Base-by-base conservation (phyloP, 2,113 vertebrate species). In the Seriola dumerili region DNA sequence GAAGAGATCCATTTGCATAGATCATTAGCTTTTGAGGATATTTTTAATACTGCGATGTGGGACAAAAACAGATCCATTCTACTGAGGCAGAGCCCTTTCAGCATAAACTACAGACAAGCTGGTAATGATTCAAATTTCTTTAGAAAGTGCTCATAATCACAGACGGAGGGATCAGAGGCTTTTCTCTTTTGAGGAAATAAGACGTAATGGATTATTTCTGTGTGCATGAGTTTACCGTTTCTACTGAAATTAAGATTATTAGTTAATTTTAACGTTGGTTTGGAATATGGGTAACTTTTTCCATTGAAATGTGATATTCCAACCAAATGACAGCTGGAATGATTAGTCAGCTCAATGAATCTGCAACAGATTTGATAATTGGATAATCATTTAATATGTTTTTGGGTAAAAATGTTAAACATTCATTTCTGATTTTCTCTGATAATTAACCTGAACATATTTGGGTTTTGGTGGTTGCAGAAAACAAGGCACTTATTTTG, bases 11-110 rank as follows among this genome's bases (percentile, higher is more conserved):
- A 92, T 94, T 93, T 92, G 86, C 90, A 89, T 87, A 87, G 84
- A 90, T 89, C 89, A 93, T 93, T 94, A 93, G 87, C 76, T 86
- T 91, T 90, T 87, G 85, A 85, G 84, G 90, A 85, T 93, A 93
- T 93, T 94, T 94, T 94, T 91, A 94, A 91, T 86, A 80, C 76
- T 0, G 36, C 3, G 2, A 83, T 84, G 61, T 52, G 86, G 76
- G 74, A 91, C 75, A 63, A 88, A 91, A 91, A 88, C 79, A 76
- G 83, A 83, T 81, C 46, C 46, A 76, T 80, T 81, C 67, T 61
- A 68, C 77, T 40, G 76, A 77, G 61, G 48, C 67, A 0, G 4
- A 68, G 32, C 69, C 80, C 19, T 80, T 77, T 80, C 64, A 67
- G 46, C 7, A 57, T 46, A 62, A 85, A 67, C 63, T 52, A 76